Evolutionary conservation across 2,113 vertebrate genomes (phyloP).

Genomic region (Phyllopteryx taeniolatus): DNA sequence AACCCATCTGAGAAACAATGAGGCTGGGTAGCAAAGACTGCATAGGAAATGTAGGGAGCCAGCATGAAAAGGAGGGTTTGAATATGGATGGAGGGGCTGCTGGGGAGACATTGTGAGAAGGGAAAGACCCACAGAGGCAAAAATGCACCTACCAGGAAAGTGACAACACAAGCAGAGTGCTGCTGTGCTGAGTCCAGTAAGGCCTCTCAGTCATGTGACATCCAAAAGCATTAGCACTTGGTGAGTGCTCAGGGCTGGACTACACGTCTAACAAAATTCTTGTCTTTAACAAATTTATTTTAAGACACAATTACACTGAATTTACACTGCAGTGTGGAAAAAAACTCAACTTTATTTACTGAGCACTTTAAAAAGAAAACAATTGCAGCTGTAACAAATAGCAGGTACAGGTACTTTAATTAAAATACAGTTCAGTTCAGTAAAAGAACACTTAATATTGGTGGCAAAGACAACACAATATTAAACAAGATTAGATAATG

Average conservation of each 20-base stretch:
- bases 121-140: constrained; percentile 11
- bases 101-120: constrained; percentile 12
- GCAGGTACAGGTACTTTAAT: too few relatives aligned
- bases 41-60: constrained; percentile 33
- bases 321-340: neutral
- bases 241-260: constrained; percentile 25
- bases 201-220: constrained; percentile 29
- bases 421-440: too few relatives aligned
- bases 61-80: constrained; percentile 53
- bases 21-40: constrained; percentile 33
- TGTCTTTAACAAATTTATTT: constrained; percentile 7
- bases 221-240: constrained; percentile 31
- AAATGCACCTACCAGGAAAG: constrained; percentile 47
- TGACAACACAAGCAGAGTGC: constrained; percentile 44
- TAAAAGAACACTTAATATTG: too few relatives aligned
- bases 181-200: constrained; percentile 35
- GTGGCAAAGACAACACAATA: too few relatives aligned
- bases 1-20: constrained; percentile 51
- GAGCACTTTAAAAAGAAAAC: too few relatives aligned
- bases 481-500: too few relatives aligned
- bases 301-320: neutral
- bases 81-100: constrained; percentile 56
- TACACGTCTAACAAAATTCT: constrained; percentile 19
- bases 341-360: too few relatives aligned
- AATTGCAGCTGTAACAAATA: too few relatives aligned